Base-by-base conservation (phyloP, 2,113 vertebrate species). In the Poeciliopsis occidentalis region DNA sequence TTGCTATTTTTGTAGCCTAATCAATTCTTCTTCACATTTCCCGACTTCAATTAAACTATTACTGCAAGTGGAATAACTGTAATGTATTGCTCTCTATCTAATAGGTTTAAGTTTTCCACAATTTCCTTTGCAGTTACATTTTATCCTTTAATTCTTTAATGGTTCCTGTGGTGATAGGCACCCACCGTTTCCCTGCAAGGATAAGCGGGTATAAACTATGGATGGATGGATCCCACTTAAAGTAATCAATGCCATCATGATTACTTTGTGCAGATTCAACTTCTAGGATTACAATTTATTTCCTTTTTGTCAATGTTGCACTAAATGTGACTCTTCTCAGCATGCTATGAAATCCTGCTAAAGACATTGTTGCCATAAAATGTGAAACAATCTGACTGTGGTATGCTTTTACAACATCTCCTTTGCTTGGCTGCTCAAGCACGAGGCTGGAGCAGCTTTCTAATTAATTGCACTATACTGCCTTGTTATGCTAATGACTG, bases 401-500 rank as follows among this genome's bases (percentile, higher is more conserved):
- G 41, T n/a, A 17, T 24, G 37, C 54, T 69, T 60, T 60, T 4
- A n/a, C 78, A 29, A 51, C 17, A 60, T 60, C 34, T 76, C 67
- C 19, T 54, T 79, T 54, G 17, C 62, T 13, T 27, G 31, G 65
- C 66, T n/a, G 22, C 67, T 73, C 60, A 22, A 30, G 76, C 37
- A 63, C 34, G 17, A 34, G 64, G 67, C 34, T 67, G 27, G 73
- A 78, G 64, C 30, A 54, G 37, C 64, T 81, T 76, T 62, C 78
- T 69, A 76, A 72, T 82, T 76, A 80, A 84, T 81, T 63, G 78
- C 57, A 34, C 8, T 29, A 44, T 66, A 75, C 64, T 70, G 64
- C 47, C 75, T 62, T 86, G 82, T 82, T 86, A 75, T 75, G 78
- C 77, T 81, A 83, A 87, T 73, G 63, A 69, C 51, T 54, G 72